A percentile compares a stretch with the other conserved stretches of the same genome.
Evolutionary conservation across 2,113 vertebrate species (phyloP).

Genomic region (Oncorhynchus kisutch): DNA sequence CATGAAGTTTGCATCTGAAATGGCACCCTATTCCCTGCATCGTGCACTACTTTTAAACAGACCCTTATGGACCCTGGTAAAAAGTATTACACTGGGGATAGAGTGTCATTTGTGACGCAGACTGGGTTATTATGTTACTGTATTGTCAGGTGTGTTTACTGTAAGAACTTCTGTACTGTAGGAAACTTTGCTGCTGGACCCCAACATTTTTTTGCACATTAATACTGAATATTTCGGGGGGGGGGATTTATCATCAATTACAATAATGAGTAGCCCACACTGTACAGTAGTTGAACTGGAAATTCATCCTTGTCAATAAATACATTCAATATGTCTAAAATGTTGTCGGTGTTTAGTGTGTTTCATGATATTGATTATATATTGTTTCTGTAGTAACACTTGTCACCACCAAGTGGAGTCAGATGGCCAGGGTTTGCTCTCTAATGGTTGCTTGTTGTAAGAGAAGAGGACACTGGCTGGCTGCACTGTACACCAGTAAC

Average conservation of each 20-base stretch:
- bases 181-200: slow-evolving; percentile 4
- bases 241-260: neutral
- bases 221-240: neutral
- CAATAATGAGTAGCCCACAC: neutral
- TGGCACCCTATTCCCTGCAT: no score
- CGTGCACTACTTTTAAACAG: no score
- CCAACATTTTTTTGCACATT: neutral
- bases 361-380: neutral
- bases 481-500: no score
- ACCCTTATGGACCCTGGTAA: no score
- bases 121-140: neutral
- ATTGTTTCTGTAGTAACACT: neutral
- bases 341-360: neutral
- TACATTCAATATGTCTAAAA: neutral
- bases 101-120: neutral
- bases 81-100: no score
- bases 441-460: neutral
- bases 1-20: neutral
- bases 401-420: neutral
- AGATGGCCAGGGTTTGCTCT: neutral
- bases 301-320: slow-evolving; percentile 4
- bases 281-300: slow-evolving; percentile 7
- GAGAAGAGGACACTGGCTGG: neutral
- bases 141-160: slow-evolving; percentile 5
- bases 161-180: neutral